A percentile compares a stretch with the other conserved stretches of the same genome.
phyloP scores from a whole-genome alignment of 2,888 invertebrate species.

The Pecten maximus region DNA sequence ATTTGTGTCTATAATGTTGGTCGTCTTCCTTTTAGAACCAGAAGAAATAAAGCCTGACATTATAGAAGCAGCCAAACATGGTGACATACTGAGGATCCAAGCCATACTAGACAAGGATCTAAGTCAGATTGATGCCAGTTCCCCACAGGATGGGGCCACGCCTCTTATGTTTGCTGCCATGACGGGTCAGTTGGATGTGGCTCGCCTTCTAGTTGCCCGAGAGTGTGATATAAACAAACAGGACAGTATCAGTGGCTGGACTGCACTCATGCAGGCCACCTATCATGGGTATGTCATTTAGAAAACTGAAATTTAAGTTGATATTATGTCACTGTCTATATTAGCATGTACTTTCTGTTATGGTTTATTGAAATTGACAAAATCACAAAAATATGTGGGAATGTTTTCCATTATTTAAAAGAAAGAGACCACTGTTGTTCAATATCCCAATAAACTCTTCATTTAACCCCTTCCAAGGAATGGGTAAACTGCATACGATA shows the following conservation, averaged over 20 bases:
- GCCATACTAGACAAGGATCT: conserved; percentile 79
- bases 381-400: too few relatives aligned
- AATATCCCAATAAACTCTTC: too few relatives aligned
- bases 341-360: too few relatives aligned
- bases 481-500: too few relatives aligned
- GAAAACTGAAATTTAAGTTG: too few relatives aligned
- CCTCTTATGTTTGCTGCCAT: conserved; percentile 83
- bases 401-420: too few relatives aligned
- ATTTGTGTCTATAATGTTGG: conserved; percentile 18
- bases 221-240: conserved; percentile 82
- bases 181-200: conserved; percentile 81
- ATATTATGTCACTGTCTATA: too few relatives aligned
- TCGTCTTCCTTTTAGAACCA: conserved; percentile 69
- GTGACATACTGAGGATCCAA: conserved; percentile 76
- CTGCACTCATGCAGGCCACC: conserved; percentile 83
- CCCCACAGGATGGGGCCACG: conserved; percentile 82
- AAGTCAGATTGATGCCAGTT: conserved; percentile 77
- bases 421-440: too few relatives aligned
- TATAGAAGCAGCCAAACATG: conserved; percentile 80
- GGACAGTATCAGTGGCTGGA: conserved; percentile 83
- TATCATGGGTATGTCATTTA: conserved; percentile 82
- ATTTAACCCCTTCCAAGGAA: too few relatives aligned
- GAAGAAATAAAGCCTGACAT: conserved; percentile 80
- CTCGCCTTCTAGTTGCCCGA: conserved; percentile 79
- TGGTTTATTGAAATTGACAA: too few relatives aligned